Percentiles rank a stretch among this genome's conserved stretches.
These are phyloP conservation scores for Calyptomena viridis DNA, from an alignment of 2,113 vertebrate species.

Conservation along the genomic window DNA sequence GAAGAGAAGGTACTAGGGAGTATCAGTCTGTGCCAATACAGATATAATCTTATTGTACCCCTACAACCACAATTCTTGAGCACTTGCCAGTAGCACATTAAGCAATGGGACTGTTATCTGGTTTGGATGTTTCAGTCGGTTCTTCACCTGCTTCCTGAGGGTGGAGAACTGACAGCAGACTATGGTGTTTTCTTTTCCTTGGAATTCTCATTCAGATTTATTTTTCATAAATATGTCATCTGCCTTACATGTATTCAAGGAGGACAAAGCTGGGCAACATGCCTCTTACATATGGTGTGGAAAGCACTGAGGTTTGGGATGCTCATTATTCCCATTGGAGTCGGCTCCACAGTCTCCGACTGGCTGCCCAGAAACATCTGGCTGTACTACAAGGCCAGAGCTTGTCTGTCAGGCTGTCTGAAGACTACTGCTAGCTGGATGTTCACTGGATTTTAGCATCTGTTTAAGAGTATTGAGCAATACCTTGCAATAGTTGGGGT, in stretches of 20 bases:
- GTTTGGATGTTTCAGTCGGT: not conserved
- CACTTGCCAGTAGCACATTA: not conserved
- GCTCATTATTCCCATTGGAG: not conserved
- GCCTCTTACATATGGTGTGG: constrained; percentile 50
- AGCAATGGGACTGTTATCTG: not conserved
- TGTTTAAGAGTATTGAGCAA: constrained; percentile 56
- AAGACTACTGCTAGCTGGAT: constrained; percentile 60
- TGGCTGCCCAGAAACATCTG: constrained; percentile 54
- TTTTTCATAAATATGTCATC: constrained; percentile 31
- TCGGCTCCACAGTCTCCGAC: not conserved
- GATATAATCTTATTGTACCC: not conserved
- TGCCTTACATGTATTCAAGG: not conserved
- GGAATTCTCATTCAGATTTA: constrained; percentile 4
- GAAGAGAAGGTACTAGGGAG: not conserved
- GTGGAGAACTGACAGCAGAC: constrained; percentile 1
- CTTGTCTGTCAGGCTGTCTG: constrained; percentile 49
- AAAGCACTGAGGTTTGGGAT: constrained; percentile 6
- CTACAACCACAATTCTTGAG: not conserved
- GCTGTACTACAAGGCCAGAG: constrained; percentile 33
- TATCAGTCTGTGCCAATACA: not conserved
- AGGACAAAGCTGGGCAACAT: constrained; percentile 27
- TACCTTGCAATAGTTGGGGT: constrained; percentile 2
- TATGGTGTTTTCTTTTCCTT: not conserved
- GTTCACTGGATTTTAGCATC: constrained; percentile 29
- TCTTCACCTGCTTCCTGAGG: constrained; percentile 33